Evolutionary conservation across 2,888 invertebrate genomes (phyloP).

Genomic region (Thymelicus sylvestris): DNA sequence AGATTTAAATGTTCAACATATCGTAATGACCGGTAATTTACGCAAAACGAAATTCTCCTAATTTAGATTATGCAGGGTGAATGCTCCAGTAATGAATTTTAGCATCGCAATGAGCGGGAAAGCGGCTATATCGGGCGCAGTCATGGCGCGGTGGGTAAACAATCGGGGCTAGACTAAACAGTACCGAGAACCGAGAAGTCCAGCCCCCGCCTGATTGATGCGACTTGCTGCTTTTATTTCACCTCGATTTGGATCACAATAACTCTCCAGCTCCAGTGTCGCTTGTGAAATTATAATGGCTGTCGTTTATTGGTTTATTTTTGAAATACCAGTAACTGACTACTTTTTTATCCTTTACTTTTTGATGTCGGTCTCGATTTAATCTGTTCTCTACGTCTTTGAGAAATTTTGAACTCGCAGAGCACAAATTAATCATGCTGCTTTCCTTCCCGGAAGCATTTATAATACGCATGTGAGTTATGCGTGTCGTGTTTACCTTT

Average conservation of each 20-base stretch:
- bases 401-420: too few species aligned
- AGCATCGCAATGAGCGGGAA: constrained; percentile 28
- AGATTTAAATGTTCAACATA: not conserved
- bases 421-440: too few species aligned
- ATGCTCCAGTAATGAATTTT: constrained; percentile 35
- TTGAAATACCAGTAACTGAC: not conserved
- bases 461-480: too few species aligned
- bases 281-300: constrained; percentile 1
- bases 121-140: constrained; percentile 31
- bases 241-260: constrained; percentile 14
- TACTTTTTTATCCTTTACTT: not conserved
- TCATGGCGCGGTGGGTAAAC: constrained; percentile 29
- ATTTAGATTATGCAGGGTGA: constrained; percentile 29
- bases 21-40: not conserved
- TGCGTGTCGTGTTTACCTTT: too few species aligned
- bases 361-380: too few species aligned
- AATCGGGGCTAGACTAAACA: constrained; percentile 34
- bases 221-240: constrained; percentile 9
- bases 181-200: constrained; percentile 20
- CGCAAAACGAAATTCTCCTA: constrained; percentile 13
- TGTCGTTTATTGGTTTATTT: not conserved
- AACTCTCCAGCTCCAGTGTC: not conserved
- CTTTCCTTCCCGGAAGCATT: too few species aligned
- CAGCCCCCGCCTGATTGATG: constrained; percentile 21
- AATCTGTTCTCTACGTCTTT: too few species aligned